These are phyloP conservation scores for Morelia viridis DNA, from an alignment of 2,797 vertebrate species.

Conservation along the genomic window DNA sequence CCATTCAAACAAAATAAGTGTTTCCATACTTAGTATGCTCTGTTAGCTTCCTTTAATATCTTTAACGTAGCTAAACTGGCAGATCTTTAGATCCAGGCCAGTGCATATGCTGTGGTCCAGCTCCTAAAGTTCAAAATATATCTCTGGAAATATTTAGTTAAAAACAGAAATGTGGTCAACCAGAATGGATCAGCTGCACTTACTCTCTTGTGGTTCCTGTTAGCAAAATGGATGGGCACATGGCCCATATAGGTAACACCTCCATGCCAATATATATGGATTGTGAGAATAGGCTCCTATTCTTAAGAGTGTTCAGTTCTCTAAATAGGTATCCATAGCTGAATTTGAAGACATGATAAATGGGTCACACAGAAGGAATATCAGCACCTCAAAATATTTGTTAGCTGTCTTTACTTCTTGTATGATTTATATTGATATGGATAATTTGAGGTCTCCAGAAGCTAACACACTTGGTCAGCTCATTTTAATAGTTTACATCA, in stretches of 20 bases:
- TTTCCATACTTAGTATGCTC: background rate
- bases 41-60: no score
- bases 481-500: conserved; percentile 4
- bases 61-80: background rate
- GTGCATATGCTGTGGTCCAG: background rate
- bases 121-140: background rate
- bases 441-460: conserved; percentile 15
- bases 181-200: background rate
- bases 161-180: background rate
- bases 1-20: background rate
- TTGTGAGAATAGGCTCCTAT: background rate
- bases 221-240: background rate
- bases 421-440: background rate
- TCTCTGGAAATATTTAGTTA: background rate
- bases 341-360: no score
- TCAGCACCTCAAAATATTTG: background rate
- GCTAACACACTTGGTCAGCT: conserved; percentile 5
- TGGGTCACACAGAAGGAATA: background rate
- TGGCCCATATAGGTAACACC: background rate
- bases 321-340: background rate
- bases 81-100: background rate
- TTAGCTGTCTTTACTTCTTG: background rate
- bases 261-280: background rate
- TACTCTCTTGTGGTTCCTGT: background rate
- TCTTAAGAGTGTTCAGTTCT: background rate